Percentiles rank a stretch among this genome's conserved stretches.
Evolutionary conservation across 2,888 invertebrate species (phyloP).

Genomic region (Acanthacorydalis orientalis): DNA sequence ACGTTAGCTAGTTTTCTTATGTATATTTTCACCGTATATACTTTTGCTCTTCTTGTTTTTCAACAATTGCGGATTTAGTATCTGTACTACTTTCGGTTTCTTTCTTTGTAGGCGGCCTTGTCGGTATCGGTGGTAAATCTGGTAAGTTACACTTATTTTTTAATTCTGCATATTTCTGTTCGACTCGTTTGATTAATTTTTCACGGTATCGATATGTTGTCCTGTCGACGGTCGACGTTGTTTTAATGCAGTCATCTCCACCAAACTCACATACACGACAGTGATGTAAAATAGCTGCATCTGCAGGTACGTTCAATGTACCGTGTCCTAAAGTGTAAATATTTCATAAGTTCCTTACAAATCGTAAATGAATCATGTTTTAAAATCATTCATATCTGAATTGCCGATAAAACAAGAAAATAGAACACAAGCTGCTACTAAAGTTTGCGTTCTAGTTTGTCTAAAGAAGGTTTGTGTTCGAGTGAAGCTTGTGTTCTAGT

Average conservation of each 20-base stretch:
- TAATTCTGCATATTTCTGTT: slow-evolving; percentile 31
- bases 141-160: slow-evolving; percentile 33
- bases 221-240: slow-evolving; percentile 63
- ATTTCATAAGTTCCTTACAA: background rate
- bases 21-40: no score
- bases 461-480: no score
- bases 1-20: no score
- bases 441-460: no score
- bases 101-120: slow-evolving; percentile 16
- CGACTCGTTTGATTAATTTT: slow-evolving; percentile 39
- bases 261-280: slow-evolving; percentile 80
- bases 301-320: slow-evolving; percentile 67
- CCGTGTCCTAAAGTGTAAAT: slow-evolving; percentile 40
- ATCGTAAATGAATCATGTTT: background rate
- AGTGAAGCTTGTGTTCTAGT: no score
- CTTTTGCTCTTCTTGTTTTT: no score
- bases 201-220: slow-evolving; percentile 64
- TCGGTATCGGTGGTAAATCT: slow-evolving; percentile 29
- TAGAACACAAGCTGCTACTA: no score
- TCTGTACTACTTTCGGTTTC: slow-evolving; percentile 8
- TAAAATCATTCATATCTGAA: no score
- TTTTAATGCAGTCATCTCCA: slow-evolving; percentile 78
- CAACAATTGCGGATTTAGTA: no score
- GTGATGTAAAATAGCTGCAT: slow-evolving; percentile 71
- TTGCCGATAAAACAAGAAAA: no score